These are phyloP conservation scores for Drosophila macrospina DNA, from an alignment of 2,888 invertebrate species.

Conservation along the genomic window DNA sequence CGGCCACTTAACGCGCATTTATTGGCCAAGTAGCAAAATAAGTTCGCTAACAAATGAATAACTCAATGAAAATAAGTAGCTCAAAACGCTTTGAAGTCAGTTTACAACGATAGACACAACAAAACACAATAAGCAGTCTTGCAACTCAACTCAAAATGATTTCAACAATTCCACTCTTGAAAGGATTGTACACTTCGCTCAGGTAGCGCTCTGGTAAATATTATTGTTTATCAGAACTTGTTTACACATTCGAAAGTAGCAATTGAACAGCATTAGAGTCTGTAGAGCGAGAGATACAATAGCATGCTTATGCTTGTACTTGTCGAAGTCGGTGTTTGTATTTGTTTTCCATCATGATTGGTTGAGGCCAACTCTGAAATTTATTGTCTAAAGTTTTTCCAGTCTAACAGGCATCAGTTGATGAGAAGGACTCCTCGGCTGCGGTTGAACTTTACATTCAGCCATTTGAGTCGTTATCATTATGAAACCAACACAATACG, in stretches of 20 bases:
- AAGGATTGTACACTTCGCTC: conserved; percentile 11
- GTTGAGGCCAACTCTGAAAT: neutral
- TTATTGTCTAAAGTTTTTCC: conserved; percentile 7
- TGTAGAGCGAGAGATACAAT: neutral
- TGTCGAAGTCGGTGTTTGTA: neutral
- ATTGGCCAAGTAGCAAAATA: conserved; percentile 51
- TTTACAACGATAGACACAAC: neutral
- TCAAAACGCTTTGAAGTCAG: conserved; percentile 11
- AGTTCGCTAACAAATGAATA: conserved; percentile 16
- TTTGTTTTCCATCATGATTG: neutral
- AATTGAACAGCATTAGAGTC: conserved; percentile 3
- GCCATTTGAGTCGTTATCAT: conserved; percentile 51
- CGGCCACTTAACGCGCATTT: conserved; percentile 55
- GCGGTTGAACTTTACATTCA: conserved; percentile 38
- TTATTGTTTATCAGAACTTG: conserved; percentile 10
- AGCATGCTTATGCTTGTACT: neutral
- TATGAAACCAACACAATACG: conserved; percentile 58
- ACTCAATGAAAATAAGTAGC: conserved; percentile 9
- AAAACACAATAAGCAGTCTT: neutral
- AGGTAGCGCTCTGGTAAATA: conserved; percentile 14
- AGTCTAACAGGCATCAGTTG: conserved; percentile 2
- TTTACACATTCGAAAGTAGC: conserved; percentile 1
- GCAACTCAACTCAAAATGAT: neutral
- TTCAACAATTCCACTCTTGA: neutral
- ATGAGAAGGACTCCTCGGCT: neutral